Base-by-base conservation (phyloP, 2,888 invertebrate species). In the Cotesia congregata region DNA sequence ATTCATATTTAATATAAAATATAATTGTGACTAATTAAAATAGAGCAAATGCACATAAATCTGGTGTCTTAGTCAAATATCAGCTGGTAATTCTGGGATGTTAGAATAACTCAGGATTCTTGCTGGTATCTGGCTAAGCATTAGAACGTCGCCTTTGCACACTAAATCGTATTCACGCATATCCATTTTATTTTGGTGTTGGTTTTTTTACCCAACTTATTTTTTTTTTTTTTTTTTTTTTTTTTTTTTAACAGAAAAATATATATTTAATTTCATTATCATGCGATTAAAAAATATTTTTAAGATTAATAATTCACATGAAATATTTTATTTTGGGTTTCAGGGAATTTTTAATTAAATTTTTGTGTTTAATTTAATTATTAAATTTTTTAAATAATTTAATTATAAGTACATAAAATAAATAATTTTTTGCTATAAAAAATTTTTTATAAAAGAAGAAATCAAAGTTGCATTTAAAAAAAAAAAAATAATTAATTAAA, bases 31-130 rank as follows among this genome's bases (percentile, higher is more conserved):
- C 88, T 89, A 89, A 89, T 88, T 84, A 74, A 79, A 79, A 80
- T 80, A 77, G 79, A 79, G 78, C 81, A 81, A 83, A 80, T 80
- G 84, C 85, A 85, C 85, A 81, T 81, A 76, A 83, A 85, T 86
- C 86, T 83, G 87, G 87, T 86, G 81, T 80, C 86, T 88, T 90
- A 91, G 91, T 92, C 93, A 95, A 97, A 97, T 98, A 98, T 98
- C 97, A 98, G 97, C 97, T 97, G 97, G 97, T 97, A 98, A 97
- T 97, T 97, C 95, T 96, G 96, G 95, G 95, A 92, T 88, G 86
- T 90, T 90, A 90, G 88, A 90, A 89, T 91, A 85, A 85, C 94
- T 94, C 96, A 95, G 96, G 93, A 93, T 96, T 93, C 94, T 93
- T 92, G 93, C 93, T 95, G 96, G 94, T 96, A 96, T 96, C 89